A percentile compares a stretch with the other conserved stretches of the same genome.
phyloP scores from a whole-genome alignment of 1,140 invertebrate genomes.

The Panulirus ornatus region DNA sequence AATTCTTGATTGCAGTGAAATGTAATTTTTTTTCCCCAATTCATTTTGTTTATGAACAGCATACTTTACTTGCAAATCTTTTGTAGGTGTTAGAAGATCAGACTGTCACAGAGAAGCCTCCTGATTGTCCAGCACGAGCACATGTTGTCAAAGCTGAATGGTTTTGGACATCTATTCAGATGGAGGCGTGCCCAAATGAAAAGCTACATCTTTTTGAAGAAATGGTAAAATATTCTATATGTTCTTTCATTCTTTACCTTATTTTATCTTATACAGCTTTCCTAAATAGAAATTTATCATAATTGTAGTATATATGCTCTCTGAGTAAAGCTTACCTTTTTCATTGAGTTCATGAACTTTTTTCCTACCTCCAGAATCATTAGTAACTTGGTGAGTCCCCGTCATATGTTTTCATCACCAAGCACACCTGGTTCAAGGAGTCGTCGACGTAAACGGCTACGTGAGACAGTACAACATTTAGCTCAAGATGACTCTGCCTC shows the following conservation, averaged over 20 bases:
- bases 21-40: too few relatives aligned
- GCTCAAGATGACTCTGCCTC: conserved; percentile 77
- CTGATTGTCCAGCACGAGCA: conserved; percentile 74
- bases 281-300: too few relatives aligned
- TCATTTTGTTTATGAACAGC: too few relatives aligned
- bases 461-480: conserved; percentile 79
- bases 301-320: too few relatives aligned
- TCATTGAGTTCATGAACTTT: neutral
- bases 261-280: too few relatives aligned
- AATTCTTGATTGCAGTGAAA: too few relatives aligned
- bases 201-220: conserved; percentile 87
- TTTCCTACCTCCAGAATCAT: conserved; percentile 35
- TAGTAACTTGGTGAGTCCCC: conserved; percentile 49
- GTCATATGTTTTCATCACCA: conserved; percentile 58
- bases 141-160: conserved; percentile 93
- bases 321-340: neutral
- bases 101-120: conserved; percentile 71
- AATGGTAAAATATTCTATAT: conserved; percentile 37
- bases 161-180: conserved; percentile 98
- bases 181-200: conserved; percentile 94
- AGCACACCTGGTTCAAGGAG: conserved; percentile 76
- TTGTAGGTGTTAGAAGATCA: conserved; percentile 76
- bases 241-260: conserved; percentile 18
- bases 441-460: conserved; percentile 79
- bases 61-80: neutral